These are phyloP conservation scores for Mamestra configurata DNA, from an alignment of 1,140 invertebrate species.

Conservation along the genomic window DNA sequence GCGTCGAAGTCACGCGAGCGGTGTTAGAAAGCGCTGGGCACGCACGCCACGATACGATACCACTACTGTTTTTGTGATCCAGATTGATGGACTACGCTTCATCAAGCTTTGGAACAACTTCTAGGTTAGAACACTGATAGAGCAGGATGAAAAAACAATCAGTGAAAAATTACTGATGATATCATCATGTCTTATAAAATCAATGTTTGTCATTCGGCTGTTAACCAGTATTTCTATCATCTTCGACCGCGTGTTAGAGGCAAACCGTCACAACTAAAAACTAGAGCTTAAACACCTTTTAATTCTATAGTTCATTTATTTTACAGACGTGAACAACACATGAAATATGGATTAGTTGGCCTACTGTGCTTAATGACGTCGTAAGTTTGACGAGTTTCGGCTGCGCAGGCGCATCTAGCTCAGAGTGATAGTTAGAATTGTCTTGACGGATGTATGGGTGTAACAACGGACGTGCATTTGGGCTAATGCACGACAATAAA, in stretches of 20 bases:
- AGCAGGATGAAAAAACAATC: too few relatives aligned
- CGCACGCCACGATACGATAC: slow-evolving; percentile 15
- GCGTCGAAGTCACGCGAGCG: slow-evolving; percentile 28
- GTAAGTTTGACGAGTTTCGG: neutral
- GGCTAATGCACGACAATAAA: slow-evolving; percentile 45
- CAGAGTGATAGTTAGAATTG: neutral
- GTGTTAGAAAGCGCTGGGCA: slow-evolving; percentile 47
- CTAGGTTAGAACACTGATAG: neutral
- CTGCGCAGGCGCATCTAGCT: neutral
- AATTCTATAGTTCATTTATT: neutral
- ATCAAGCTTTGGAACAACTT: neutral
- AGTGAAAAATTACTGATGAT: too few relatives aligned
- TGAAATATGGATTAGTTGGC: neutral
- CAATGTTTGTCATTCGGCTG: too few relatives aligned
- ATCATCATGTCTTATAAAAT: too few relatives aligned
- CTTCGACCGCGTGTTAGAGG: too few relatives aligned
- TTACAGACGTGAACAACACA: neutral
- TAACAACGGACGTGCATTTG: slow-evolving; percentile 45
- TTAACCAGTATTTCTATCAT: too few relatives aligned
- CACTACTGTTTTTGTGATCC: slow-evolving; percentile 35
- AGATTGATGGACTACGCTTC: slow-evolving; percentile 26
- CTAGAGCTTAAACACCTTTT: neutral
- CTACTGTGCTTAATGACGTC: neutral
- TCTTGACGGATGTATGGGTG: slow-evolving; percentile 26
- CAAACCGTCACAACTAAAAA: too few relatives aligned